Percentiles rank a stretch among this genome's conserved stretches.
Evolutionary conservation across 2,888 invertebrate genomes (phyloP).

Genomic region (Parelbella ahira): DNA sequence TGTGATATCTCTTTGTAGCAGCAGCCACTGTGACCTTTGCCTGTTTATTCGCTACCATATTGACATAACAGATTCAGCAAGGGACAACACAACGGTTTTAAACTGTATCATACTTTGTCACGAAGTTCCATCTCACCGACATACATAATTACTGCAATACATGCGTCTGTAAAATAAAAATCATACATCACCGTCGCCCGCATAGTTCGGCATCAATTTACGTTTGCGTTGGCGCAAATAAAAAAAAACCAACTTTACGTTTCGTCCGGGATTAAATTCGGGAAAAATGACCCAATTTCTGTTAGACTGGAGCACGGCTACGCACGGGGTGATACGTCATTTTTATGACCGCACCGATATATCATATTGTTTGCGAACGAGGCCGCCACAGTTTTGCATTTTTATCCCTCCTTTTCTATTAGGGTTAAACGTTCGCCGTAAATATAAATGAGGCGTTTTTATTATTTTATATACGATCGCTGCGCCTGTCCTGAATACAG

Average conservation of each 20-base stretch:
- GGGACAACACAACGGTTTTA: too few species aligned
- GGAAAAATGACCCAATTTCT: conserved; percentile 55
- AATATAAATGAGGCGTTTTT: conserved; percentile 34
- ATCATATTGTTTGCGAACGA: conserved; percentile 62
- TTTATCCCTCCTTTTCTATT: conserved; percentile 44
- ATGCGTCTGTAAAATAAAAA: too few species aligned
- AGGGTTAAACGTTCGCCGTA: conserved; percentile 37
- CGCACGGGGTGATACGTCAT: conserved; percentile 50
- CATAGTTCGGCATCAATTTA: conserved; percentile 19
- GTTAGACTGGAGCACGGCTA: conserved; percentile 34
- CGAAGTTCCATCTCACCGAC: too few species aligned
- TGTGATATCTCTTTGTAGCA: too few species aligned
- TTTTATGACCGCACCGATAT: conserved; percentile 68
- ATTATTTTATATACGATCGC: conserved; percentile 32
- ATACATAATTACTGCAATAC: too few species aligned
- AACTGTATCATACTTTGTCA: too few species aligned
- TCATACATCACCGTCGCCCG: conserved; percentile 6
- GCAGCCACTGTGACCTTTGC: too few species aligned
- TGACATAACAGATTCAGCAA: too few species aligned
- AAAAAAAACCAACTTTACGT: conserved; percentile 30
- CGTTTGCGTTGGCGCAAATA: conserved; percentile 12
- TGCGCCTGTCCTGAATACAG: conserved; percentile 10
- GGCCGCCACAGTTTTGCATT: conserved; percentile 49
- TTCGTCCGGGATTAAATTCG: conserved; percentile 44
- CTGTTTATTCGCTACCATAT: too few species aligned